A percentile compares a stretch with the other conserved stretches of the same genome.
phyloP scores from a whole-genome alignment of 2,113 vertebrate genomes.

The Leptosomus discolor region DNA sequence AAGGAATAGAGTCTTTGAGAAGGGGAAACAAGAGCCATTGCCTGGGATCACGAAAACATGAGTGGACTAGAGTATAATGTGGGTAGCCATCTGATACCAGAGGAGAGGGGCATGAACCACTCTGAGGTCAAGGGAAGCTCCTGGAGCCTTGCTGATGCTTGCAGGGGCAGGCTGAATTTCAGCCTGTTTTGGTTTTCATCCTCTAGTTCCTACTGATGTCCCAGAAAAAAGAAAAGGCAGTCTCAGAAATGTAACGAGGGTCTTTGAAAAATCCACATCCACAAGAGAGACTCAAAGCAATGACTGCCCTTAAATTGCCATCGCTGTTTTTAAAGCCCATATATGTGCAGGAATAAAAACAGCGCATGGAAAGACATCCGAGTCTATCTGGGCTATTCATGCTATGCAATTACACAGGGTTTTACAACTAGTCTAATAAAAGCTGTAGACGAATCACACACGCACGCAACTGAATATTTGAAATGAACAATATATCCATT shows the following conservation, averaged over 20 bases:
- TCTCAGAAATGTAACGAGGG: background rate
- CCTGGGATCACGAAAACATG: background rate
- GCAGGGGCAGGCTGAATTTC: background rate
- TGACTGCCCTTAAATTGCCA: background rate
- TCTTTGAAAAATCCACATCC: background rate
- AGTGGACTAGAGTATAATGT: background rate
- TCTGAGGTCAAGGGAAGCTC: background rate
- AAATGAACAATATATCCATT: background rate
- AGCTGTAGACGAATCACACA: background rate
- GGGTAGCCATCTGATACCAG: background rate
- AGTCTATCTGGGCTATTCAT: background rate
- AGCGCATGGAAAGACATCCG: background rate
- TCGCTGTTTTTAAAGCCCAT: background rate
- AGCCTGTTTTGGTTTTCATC: background rate
- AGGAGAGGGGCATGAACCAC: background rate
- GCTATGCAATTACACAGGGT: background rate
- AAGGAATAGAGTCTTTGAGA: background rate
- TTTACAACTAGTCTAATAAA: background rate
- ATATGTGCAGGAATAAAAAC: background rate
- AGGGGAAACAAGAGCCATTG: background rate
- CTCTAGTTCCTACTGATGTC: background rate
- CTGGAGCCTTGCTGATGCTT: background rate
- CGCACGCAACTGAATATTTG: background rate
- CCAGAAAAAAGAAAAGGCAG: background rate
- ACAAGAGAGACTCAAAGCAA: background rate